phyloP scores from a whole-genome alignment of 2,113 vertebrate genomes.

The Dipodomys spectabilis region DNA sequence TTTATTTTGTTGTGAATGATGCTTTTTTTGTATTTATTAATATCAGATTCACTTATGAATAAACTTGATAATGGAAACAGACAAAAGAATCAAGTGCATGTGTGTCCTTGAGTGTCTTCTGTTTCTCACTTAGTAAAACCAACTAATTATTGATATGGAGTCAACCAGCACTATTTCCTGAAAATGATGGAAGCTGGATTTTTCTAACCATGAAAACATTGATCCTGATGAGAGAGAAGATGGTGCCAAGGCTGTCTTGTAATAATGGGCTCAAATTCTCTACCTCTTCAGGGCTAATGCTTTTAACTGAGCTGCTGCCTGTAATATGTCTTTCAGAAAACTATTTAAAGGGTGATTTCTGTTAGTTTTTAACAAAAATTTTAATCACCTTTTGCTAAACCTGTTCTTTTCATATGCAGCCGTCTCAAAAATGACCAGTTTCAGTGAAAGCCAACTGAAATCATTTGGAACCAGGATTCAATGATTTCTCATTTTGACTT shows the following conservation, averaged over 20 bases:
- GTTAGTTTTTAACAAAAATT: constrained; percentile 64
- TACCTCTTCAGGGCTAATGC: constrained; percentile 87
- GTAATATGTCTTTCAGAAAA: constrained; percentile 74
- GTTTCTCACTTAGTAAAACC: constrained; percentile 76
- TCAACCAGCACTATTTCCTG: constrained; percentile 69
- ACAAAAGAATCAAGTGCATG: constrained; percentile 85
- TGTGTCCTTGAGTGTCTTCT: constrained; percentile 82
- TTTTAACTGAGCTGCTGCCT: constrained; percentile 86
- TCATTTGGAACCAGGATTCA: constrained; percentile 74
- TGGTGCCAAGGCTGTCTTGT: constrained; percentile 82
- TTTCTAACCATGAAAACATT: constrained; percentile 75
- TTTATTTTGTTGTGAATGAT: constrained; percentile 90
- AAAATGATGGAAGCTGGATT: constrained; percentile 77
- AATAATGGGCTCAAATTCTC: constrained; percentile 83
- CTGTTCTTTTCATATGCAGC: constrained; percentile 81
- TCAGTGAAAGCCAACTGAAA: constrained; percentile 79
- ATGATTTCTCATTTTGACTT: constrained; percentile 75
- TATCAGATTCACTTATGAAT: constrained; percentile 82
- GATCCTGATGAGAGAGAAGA: constrained; percentile 86
- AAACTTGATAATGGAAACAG: constrained; percentile 85
- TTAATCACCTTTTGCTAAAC: constrained; percentile 78
- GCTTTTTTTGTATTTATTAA: constrained; percentile 89
- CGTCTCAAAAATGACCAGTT: constrained; percentile 74
- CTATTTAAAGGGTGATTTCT: constrained; percentile 78
- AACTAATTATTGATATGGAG: constrained; percentile 62